phyloP scores from a whole-genome alignment of 2,797 vertebrate genomes.

The Lindbergichthys nudifrons region DNA sequence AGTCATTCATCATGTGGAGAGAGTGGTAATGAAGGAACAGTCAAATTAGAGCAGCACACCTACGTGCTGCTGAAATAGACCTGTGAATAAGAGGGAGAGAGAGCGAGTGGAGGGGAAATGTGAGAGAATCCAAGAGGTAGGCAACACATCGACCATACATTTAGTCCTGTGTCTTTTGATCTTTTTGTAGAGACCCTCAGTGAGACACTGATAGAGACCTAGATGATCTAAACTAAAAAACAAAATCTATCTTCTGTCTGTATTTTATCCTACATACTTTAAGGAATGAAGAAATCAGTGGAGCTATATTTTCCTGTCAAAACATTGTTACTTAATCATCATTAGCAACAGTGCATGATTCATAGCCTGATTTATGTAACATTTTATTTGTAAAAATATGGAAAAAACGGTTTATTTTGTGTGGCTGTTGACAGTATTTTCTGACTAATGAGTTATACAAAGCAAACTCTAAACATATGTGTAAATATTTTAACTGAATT shows the following conservation, averaged over 20 bases:
- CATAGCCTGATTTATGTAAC: too few relatives aligned
- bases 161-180: neutral
- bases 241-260: neutral
- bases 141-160: neutral
- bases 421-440: too few relatives aligned
- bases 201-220: conserved; percentile 19
- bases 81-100: conserved; percentile 36
- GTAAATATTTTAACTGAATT: too few relatives aligned
- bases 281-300: neutral
- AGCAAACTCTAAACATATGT: too few relatives aligned
- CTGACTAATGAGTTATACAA: too few relatives aligned
- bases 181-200: conserved; percentile 8
- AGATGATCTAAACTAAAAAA: conserved; percentile 13
- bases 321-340: neutral
- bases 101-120: conserved; percentile 9
- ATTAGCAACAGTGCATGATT: too few relatives aligned
- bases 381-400: too few relatives aligned
- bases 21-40: conserved; percentile 52
- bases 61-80: conserved; percentile 69
- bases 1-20: conserved; percentile 64
- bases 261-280: neutral
- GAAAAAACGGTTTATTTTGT: too few relatives aligned
- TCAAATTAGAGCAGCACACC: conserved; percentile 68
- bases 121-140: conserved; percentile 2
- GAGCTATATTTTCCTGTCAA: too few relatives aligned